Base-by-base conservation (phyloP, 2,113 vertebrate species). In the Amblyornis subalaris region DNA sequence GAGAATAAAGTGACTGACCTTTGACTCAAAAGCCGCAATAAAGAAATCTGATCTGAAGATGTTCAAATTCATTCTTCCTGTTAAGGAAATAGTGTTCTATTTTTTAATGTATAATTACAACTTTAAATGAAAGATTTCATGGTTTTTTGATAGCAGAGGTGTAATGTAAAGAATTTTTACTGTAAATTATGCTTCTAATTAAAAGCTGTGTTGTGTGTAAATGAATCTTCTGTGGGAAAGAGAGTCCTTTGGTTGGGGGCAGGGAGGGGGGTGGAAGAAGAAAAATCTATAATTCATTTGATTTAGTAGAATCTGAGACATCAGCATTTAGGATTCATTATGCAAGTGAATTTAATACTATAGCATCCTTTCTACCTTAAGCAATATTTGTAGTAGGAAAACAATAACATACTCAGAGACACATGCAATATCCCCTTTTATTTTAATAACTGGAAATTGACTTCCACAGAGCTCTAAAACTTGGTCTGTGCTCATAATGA, bases 1-100 rank as follows among this genome's bases (percentile, higher is more conserved):
- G 99, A 99, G 98, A 99, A 99, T 98, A 99, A 99, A 98, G 99
- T 99, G 97, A 99, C 99, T 50, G 99, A 99, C 98, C 99, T 99
- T 98, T 99, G 98, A 99, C 98, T 97, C 84, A 75, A 95, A 92
- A 96, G 79, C 91, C 93, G 96, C 95, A 97, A 96, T 96, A 96
- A 96, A 95, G 96, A 97, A 97, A 96, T 92, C 94, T 95, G 96
- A 93, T 89, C 60, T 94, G 92, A 93, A 96, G 97, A 97, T 97
- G 96, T 96, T 72, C 70, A 94, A 97, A 97, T 96, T 97, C 96
- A 95, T 97, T 97, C 96, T 97, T 97, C 97, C 96, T 96, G 83
- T 97, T 96, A 94, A 97, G 96, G 95, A 97, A 97, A 97, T 97
- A 98, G 96, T 97, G 96, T 97, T 98, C 96, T 98, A 98, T 98